Conservation (phyloP, 1,140 invertebrate species). For the Danaus melanippus region DNA sequence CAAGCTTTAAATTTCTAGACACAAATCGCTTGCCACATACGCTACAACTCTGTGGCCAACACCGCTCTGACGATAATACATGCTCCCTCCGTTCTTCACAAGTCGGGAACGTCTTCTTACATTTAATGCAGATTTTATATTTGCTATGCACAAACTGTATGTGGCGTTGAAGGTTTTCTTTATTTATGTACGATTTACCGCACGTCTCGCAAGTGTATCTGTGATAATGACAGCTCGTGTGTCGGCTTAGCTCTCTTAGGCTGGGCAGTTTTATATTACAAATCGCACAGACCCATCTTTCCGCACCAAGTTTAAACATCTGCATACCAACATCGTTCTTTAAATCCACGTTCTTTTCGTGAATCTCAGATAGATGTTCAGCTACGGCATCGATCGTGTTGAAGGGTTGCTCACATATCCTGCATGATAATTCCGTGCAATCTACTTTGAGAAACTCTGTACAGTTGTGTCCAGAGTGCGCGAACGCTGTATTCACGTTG, state of each 20-base stretch:
- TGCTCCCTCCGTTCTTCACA: slow-evolving; percentile 34
- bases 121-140: slow-evolving; percentile 38
- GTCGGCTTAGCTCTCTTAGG: slow-evolving; percentile 37
- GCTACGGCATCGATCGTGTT: slow-evolving; percentile 25
- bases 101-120: slow-evolving; percentile 32
- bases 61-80: slow-evolving; percentile 23
- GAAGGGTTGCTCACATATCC: slow-evolving; percentile 30
- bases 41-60: slow-evolving; percentile 35
- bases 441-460: slow-evolving; percentile 49
- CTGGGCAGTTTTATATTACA: slow-evolving; percentile 31
- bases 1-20: slow-evolving; percentile 21
- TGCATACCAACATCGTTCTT: slow-evolving; percentile 39
- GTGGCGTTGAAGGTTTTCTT: slow-evolving; percentile 34
- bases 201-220: slow-evolving; percentile 53
- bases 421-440: slow-evolving; percentile 40
- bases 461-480: slow-evolving; percentile 34
- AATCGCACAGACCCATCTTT: slow-evolving; percentile 40
- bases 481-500: slow-evolving; percentile 43
- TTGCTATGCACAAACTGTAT: slow-evolving; percentile 29
- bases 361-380: slow-evolving; percentile 32
- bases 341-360: slow-evolving; percentile 34
- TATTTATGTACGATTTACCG: slow-evolving; percentile 45
- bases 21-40: slow-evolving; percentile 36
- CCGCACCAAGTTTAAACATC: slow-evolving; percentile 38
- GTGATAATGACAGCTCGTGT: slow-evolving; percentile 44